phyloP scores from a whole-genome alignment of 2,888 invertebrate species.

The Mythimna loreyi region DNA sequence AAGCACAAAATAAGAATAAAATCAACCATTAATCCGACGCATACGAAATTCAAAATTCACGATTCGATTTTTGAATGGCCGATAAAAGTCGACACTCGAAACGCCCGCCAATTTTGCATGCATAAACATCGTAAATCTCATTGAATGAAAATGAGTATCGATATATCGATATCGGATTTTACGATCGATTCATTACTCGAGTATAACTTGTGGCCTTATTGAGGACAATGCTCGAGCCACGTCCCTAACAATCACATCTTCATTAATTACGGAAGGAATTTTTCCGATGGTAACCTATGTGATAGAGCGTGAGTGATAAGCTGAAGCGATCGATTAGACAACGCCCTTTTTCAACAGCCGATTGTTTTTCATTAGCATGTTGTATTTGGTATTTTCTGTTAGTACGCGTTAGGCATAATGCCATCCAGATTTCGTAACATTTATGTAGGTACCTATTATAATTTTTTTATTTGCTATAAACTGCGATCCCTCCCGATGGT shows the following conservation, averaged over 20 bases:
- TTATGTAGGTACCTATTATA: too few relatives aligned
- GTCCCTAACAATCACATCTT: conserved; percentile 79
- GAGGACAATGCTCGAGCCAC: conserved; percentile 80
- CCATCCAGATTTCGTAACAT: neutral
- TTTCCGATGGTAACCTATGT: conserved; percentile 74
- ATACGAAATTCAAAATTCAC: conserved; percentile 74
- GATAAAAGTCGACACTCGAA: conserved; percentile 86
- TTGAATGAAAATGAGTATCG: conserved; percentile 86
- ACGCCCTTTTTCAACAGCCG: neutral
- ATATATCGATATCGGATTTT: conserved; percentile 83
- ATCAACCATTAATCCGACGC: conserved; percentile 78
- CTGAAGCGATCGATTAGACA: conserved; percentile 52
- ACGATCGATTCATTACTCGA: conserved; percentile 81
- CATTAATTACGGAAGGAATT: conserved; percentile 87
- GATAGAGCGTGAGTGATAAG: conserved; percentile 67
- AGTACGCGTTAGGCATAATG: neutral
- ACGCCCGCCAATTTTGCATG: conserved; percentile 84
- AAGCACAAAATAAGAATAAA: conserved; percentile 73
- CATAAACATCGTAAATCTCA: conserved; percentile 88
- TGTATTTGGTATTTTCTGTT: neutral
- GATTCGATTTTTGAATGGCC: conserved; percentile 82
- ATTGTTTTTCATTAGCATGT: too few relatives aligned
- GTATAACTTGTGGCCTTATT: conserved; percentile 77
- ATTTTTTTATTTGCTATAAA: too few relatives aligned
- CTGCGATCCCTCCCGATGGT: too few relatives aligned